Percentiles rank a stretch among this genome's conserved stretches.
Evolutionary conservation across 1,140 invertebrate genomes (phyloP).

Genomic region (Forficula auricularia): DNA sequence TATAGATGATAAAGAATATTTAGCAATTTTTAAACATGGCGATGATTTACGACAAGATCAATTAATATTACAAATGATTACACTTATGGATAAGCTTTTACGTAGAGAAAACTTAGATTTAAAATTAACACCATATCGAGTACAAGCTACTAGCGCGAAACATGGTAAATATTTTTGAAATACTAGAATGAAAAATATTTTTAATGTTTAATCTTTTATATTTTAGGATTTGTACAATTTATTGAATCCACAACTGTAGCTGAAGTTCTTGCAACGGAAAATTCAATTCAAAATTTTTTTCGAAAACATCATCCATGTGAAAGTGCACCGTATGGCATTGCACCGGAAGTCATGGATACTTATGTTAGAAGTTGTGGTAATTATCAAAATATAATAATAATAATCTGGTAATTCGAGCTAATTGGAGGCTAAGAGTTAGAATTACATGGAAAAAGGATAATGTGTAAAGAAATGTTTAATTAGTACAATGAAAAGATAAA

Average conservation of each 20-base stretch:
- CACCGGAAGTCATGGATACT: constrained; percentile 89
- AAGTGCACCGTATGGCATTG: constrained; percentile 73
- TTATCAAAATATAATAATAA: constrained; percentile 14
- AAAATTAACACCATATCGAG: constrained; percentile 86
- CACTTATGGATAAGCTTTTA: constrained; percentile 92
- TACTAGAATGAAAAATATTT: too few relatives aligned
- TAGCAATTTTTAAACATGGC: constrained; percentile 95
- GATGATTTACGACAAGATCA: constrained; percentile 99
- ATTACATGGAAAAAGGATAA: too few relatives aligned
- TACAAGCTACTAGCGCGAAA: constrained; percentile 82
- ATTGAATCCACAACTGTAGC: constrained; percentile 88
- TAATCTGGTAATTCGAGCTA: too few relatives aligned
- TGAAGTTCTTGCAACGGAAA: constrained; percentile 72
- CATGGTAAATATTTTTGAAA: constrained; percentile 40
- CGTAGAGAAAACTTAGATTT: constrained; percentile 86
- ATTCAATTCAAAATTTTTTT: constrained; percentile 80
- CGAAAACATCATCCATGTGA: constrained; percentile 76
- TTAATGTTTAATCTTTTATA: constrained; percentile 6
- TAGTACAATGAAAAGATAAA: too few relatives aligned
- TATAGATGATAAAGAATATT: constrained; percentile 66
- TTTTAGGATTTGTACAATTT: constrained; percentile 75
- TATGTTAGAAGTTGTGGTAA: constrained; percentile 88
- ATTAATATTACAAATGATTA: constrained; percentile 91
- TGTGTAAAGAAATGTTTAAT: too few relatives aligned
- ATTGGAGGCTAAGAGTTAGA: too few relatives aligned